Evolutionary conservation across 2,113 vertebrate genomes (phyloP).

Genomic region (Suncus etruscus): DNA sequence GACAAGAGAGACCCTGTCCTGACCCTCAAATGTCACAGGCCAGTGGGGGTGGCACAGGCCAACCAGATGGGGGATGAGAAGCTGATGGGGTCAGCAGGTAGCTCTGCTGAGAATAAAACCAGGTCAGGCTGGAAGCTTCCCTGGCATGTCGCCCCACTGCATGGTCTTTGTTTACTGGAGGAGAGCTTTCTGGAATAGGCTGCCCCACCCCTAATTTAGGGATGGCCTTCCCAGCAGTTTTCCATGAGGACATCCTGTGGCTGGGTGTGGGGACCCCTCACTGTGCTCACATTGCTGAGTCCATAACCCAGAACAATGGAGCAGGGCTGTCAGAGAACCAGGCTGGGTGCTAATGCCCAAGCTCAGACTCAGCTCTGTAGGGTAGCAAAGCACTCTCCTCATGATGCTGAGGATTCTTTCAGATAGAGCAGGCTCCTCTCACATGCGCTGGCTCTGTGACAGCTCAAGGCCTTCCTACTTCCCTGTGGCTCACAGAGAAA

Average conservation of each 20-base stretch:
- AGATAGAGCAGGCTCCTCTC: neutral
- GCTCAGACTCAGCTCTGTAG: neutral
- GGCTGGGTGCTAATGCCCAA: neutral
- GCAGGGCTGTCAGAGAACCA: neutral
- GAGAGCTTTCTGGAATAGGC: slow-evolving; percentile 56
- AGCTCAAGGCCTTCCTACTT: neutral
- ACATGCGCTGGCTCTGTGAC: neutral
- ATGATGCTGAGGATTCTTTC: neutral
- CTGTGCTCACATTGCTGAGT: slow-evolving; percentile 75
- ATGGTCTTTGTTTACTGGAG: slow-evolving; percentile 44
- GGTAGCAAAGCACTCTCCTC: neutral
- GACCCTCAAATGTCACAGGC: neutral
- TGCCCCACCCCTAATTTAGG: slow-evolving; percentile 33
- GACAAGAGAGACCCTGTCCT: neutral
- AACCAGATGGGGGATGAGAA: neutral
- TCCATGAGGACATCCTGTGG: slow-evolving; percentile 72
- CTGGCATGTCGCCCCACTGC: neutral
- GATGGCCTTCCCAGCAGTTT: slow-evolving; percentile 67
- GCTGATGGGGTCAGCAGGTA: neutral
- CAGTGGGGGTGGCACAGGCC: neutral
- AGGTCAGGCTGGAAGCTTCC: slow-evolving; percentile 63
- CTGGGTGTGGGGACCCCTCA: slow-evolving; percentile 58
- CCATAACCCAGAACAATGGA: slow-evolving; percentile 76
- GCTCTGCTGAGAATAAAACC: slow-evolving; percentile 8
- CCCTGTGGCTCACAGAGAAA: neutral